Evolutionary conservation across 2,797 vertebrate genomes (phyloP), one percentile per base, ranked within the genome.

Genomic region (Acipenser transmontanus): DNA sequence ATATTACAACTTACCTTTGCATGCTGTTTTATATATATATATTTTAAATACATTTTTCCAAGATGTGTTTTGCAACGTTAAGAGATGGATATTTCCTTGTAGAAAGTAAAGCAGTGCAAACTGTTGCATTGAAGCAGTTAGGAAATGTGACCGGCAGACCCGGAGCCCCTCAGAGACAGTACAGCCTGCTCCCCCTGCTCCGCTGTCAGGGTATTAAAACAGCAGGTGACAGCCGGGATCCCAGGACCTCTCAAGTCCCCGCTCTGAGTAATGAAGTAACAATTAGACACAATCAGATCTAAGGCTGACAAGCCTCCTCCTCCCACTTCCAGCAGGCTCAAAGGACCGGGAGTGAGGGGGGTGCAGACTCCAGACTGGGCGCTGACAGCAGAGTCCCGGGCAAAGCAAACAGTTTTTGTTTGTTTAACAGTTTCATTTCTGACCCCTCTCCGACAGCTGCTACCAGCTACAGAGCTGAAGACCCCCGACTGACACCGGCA

Each of bases 331-430:
- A 13, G 7, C 52, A 13, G n/a, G 47, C 67, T 62, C 51, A 49
- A 47, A 47, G 52, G 20, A 56, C 47, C 11, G 7, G 7, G 13
- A 63, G 34, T 34, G 34, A 34, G 34, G 59, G 51, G 63, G 63
- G 17, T 54, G 62, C 52, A 13, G 47, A 8, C 8, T 8, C 60
- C 50, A 5, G 12, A 17, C 61, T 47, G 8, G 13, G 63, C 47
- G 61, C 67, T 68, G 61, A 63, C 61, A 68, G 61, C 61, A 63
- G 67, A 59, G 47, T 63, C 59, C 48, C 13, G 12, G 13, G 51
- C n/a, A 8, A 34, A 11, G 67, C 50, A 63, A 68, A 57, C 66
- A 57, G 51, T 61, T 61, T 8, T 14, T 63, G 61, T 67, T 67
- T 57, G 10, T 56, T 59, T 63, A 63, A 68, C 13, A 49, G 13